Percentiles rank a stretch among this genome's conserved stretches.
Evolutionary conservation across 1,140 invertebrate species (phyloP).

Genomic region (Bombus confusus): DNA sequence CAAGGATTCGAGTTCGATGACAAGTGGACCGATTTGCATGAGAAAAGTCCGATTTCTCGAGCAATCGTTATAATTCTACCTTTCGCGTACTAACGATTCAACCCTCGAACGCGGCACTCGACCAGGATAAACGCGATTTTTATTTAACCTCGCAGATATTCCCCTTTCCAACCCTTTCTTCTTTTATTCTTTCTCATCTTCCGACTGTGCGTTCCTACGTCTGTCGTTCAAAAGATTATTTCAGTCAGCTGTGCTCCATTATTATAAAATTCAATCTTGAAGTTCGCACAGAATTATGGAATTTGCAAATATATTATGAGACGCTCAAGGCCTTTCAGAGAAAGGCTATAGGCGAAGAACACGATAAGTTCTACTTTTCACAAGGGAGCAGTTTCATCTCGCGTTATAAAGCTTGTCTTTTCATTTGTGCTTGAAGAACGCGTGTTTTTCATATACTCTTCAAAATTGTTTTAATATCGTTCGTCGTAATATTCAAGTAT

Average conservation of each 20-base stretch:
- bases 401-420: background rate
- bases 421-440: background rate
- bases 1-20: background rate
- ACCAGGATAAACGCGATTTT: conserved; percentile 36
- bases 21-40: conserved; percentile 53
- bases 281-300: background rate
- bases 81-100: conserved; percentile 37
- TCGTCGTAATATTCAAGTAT: background rate
- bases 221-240: background rate
- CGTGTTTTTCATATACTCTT: background rate
- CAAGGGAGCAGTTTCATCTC: background rate
- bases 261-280: background rate
- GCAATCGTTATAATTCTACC: conserved; percentile 33
- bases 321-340: no score
- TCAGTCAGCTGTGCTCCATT: no score
- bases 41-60: conserved; percentile 52
- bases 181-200: background rate
- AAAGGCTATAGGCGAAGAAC: no score
- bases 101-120: conserved; percentile 12
- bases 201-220: no score
- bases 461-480: background rate
- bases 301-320: no score
- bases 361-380: background rate
- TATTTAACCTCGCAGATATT: conserved; percentile 9
- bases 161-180: background rate